Evolutionary conservation across 2,113 vertebrate species (phyloP).

Genomic region (Marcusenius ussheri): DNA sequence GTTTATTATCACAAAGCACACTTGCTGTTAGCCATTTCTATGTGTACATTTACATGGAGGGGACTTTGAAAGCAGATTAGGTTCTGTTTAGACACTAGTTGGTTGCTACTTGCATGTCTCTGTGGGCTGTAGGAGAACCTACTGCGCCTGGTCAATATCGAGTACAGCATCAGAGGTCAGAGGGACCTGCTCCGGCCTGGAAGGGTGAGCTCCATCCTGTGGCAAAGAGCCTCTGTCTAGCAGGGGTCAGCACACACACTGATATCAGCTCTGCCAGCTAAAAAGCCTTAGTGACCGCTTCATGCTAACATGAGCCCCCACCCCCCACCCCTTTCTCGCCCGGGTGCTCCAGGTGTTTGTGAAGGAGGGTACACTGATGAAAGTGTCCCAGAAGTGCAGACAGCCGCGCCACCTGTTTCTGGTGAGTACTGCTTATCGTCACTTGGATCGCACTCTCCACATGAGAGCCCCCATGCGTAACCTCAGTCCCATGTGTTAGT

Average conservation of each 20-base stretch:
- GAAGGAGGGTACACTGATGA: constrained; percentile 88
- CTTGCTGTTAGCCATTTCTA: not conserved
- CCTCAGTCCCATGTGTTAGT: not conserved
- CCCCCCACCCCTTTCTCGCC: not conserved
- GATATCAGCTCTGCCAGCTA: not conserved
- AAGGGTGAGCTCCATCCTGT: constrained; percentile 70
- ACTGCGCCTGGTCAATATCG: constrained; percentile 89
- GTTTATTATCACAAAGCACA: not conserved
- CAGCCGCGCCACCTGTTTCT: constrained; percentile 84
- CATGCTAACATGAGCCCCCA: not conserved
- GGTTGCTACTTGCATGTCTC: not conserved
- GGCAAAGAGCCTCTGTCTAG: not conserved
- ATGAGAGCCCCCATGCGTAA: not conserved
- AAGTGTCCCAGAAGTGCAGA: constrained; percentile 72
- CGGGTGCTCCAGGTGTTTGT: constrained; percentile 71
- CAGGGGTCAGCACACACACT: not conserved
- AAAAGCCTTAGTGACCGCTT: not conserved
- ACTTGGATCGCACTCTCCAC: not conserved
- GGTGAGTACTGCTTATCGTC: constrained; percentile 59
- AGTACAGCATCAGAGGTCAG: constrained; percentile 84
- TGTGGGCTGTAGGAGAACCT: constrained; percentile 76
- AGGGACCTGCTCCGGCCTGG: constrained; percentile 79
- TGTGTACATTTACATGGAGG: not conserved
- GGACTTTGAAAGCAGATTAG: not conserved
- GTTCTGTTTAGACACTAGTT: not conserved